These are phyloP conservation scores for Zelostemma sp. DNA, from an alignment of 1,140 invertebrate species.

Conservation along the genomic window DNA sequence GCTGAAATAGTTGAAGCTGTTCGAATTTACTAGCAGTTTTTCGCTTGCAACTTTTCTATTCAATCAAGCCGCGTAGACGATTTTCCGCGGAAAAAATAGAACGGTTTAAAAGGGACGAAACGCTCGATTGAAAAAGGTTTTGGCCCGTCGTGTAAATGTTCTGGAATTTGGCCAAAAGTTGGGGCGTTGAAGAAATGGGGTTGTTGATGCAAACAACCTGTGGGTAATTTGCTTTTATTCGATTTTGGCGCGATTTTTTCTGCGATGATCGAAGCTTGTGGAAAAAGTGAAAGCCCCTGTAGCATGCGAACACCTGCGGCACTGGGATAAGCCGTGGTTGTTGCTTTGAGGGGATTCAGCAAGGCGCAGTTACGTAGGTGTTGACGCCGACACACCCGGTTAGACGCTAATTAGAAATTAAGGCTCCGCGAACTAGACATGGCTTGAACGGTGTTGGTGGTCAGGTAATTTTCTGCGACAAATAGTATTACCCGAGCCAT, in stretches of 20 bases:
- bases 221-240: conserved; percentile 59
- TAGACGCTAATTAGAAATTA: conserved; percentile 62
- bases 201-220: conserved; percentile 60
- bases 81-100: too few species aligned
- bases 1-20: conserved; percentile 24
- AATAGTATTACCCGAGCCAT: conserved; percentile 23
- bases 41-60: background rate
- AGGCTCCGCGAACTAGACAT: conserved; percentile 38
- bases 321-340: conserved; percentile 23
- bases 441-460: conserved; percentile 55
- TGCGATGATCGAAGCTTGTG: conserved; percentile 34
- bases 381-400: conserved; percentile 45
- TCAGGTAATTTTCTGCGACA: conserved; percentile 39
- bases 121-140: conserved; percentile 21
- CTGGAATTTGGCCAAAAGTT: conserved; percentile 52
- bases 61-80: too few species aligned
- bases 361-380: conserved; percentile 41
- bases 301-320: conserved; percentile 16
- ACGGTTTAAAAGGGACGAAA: background rate
- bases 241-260: too few species aligned
- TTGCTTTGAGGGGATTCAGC: conserved; percentile 30
- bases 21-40: conserved; percentile 27
- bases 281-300: conserved; percentile 39
- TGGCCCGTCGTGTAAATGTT: conserved; percentile 53
- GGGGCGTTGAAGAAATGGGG: conserved; percentile 56